Evolutionary conservation across 2,888 invertebrate species (phyloP), one percentile per base, ranked within the genome.

Genomic region (Tillus elongatus): DNA sequence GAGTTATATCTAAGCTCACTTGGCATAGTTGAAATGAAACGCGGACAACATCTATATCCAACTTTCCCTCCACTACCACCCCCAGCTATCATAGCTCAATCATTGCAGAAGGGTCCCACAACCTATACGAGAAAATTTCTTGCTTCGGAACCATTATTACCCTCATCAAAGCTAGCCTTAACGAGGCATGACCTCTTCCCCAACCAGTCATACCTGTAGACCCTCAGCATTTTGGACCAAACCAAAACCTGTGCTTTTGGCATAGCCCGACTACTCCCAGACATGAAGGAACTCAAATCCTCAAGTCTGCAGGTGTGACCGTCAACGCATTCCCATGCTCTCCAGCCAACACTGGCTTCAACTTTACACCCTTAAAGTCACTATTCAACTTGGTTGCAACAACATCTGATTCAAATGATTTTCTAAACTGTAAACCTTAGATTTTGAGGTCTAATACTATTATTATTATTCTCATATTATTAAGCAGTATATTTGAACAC

Each of bases 101-200:
- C 4, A 29, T 29, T 10, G 11, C 8, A 9, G 8, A 4, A 11
- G 29, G 4, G 4, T 8, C 8, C 29, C 29, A 29, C 29, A 29
- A 29, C 29, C 11, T 10, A 8, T 29, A 9, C 11, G 29, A 29
- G 29, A 10, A 29, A 11, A 10, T 29, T 6, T 10, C 29, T 4
- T 29, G 29, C 29, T 4, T 29, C 4, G 29, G 29, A 6, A 29
- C 29, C 8, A 29, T 29, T n/a, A 29, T 10, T 6, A 29, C 29
- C 6, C 11, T 11, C n/a, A 29, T 29, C 29, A 4, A 9, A 10
- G 29, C 9, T 10, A n/a, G 6, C 11, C 29, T 29, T 10, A 11
- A n/a, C 8, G n/a, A 29, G 9, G 29, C 29, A 4, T 6, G 11
- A 6, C 29, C 29, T 8, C 11, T 29, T n/a, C 29, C 29, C 4